Evolutionary conservation across 2,113 vertebrate species (phyloP).

Genomic region (Neopipo cinnamomea): DNA sequence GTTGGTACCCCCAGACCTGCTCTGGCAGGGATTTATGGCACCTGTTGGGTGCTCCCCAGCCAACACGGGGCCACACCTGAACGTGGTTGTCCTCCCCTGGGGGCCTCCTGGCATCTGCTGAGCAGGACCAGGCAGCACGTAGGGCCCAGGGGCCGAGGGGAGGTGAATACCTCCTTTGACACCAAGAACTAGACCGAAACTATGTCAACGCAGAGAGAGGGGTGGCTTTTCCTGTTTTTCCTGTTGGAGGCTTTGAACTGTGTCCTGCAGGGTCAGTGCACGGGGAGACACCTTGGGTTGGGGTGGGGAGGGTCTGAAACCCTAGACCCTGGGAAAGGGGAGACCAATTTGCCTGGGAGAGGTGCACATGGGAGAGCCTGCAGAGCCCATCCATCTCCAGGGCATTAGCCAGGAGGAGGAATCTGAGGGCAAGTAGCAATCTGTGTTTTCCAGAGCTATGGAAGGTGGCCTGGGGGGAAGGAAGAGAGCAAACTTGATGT

Average conservation of each 20-base stretch:
- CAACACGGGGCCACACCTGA: neutral
- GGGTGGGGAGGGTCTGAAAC: conserved; percentile 50
- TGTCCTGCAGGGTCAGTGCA: conserved; percentile 60
- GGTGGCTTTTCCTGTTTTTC: conserved; percentile 71
- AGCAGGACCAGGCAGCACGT: neutral
- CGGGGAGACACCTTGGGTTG: conserved; percentile 29
- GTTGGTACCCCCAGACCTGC: neutral
- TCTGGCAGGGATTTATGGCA: neutral
- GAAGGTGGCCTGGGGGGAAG: neutral
- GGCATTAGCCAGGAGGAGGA: neutral
- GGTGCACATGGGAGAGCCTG: neutral
- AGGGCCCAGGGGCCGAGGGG: neutral
- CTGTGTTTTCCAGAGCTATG: neutral
- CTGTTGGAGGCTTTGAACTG: conserved; percentile 68
- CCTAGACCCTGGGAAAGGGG: conserved; percentile 53
- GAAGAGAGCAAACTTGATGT: neutral
- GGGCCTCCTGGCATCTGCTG: neutral
- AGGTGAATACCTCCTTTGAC: conserved; percentile 66
- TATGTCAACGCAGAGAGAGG: conserved; percentile 44
- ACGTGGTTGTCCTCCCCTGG: rapidly evolving
- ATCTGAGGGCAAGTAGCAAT: neutral
- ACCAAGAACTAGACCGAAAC: conserved; percentile 71
- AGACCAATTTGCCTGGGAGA: neutral
- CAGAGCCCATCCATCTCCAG: neutral
- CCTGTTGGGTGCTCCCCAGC: neutral